Conservation (phyloP, 2,797 vertebrate genomes). For the Crenuchus spilurus region DNA sequence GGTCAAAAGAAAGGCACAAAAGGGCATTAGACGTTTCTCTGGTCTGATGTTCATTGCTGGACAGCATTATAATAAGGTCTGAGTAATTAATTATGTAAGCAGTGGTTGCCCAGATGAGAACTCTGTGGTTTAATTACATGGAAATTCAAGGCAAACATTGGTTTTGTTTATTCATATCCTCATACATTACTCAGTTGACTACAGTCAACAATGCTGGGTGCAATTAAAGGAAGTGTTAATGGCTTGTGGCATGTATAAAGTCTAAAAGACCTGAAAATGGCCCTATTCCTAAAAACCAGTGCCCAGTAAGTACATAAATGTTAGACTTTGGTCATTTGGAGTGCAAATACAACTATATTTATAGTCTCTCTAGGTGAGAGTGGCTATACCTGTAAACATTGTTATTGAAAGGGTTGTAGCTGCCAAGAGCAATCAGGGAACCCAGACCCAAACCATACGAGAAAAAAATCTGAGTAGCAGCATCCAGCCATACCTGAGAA, state of each 20-base stretch:
- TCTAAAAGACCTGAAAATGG: too few species aligned
- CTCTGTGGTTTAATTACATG: slow-evolving; percentile 22
- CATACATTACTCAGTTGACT: slow-evolving; percentile 9
- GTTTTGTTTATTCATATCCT: slow-evolving; percentile 28
- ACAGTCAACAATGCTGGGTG: slow-evolving; percentile 4
- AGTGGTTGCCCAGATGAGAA: slow-evolving; percentile 6
- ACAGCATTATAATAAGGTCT: neutral
- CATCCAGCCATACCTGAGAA: slow-evolving; percentile 94
- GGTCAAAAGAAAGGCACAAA: slow-evolving; percentile 38
- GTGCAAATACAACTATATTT: neutral
- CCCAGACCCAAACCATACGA: slow-evolving; percentile 96
- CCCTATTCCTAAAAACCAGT: too few species aligned
- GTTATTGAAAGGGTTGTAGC: slow-evolving; percentile 97
- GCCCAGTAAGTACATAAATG: neutral
- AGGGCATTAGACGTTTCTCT: neutral
- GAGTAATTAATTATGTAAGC: slow-evolving; percentile 39
- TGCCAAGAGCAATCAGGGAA: slow-evolving; percentile 96
- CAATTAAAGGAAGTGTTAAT: slow-evolving; percentile 6
- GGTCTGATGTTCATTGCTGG: neutral
- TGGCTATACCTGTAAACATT: slow-evolving; percentile 93
- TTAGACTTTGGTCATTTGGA: too few species aligned
- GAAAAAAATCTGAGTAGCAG: slow-evolving; percentile 98
- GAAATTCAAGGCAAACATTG: slow-evolving; percentile 13
- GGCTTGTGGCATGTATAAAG: neutral
- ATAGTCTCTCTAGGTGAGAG: neutral